Base-by-base conservation (phyloP, 2,113 vertebrate genomes). In the Paramisgurnus dabryanus region DNA sequence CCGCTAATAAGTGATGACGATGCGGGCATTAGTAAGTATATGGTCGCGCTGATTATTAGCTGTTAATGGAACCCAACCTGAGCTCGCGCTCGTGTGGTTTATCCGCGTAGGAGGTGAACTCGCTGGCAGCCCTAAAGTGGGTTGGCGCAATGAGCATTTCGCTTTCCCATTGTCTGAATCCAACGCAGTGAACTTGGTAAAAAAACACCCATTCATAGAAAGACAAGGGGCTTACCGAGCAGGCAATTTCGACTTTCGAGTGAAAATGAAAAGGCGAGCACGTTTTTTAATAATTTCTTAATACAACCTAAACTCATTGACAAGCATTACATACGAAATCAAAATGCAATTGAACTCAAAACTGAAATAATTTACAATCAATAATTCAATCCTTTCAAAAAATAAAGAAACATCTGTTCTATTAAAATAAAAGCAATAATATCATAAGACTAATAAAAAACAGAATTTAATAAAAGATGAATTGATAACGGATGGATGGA, bases 1-100 rank as follows among this genome's bases (percentile, higher is more conserved):
- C 63, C 75, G 45, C 61, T 50, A 50, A 6, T 75, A 15, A 49
- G 34, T 49, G 43, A 75, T 66, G 75, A 77, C 75, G 27, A 6
- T 22, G 47, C 4, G 34, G 61, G 45, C 63, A 77, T 77, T 76
- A 60, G 60, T 74, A 61, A 2, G 55, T 18, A 17, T 58, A 12
- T 43, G 18, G 6, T 22, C 13, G 41, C 7, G 71, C 22, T 47
- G 45, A 66, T 67, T 55, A 77, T 66, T 77, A 76, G 75, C 6
- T 12, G 5, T 18, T 13, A 66, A 63, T 55, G 75, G 75, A 77
- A 53, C 58, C 27, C 41, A 60, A 13, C 12, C 10, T 47, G 45
- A 47, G 45, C 45, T 7, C 45, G 45, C 17, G n/a, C n/a, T 18
- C 58, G 58, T 50, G 73, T 50, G 60, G 73, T 76, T 8, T 34